Evolutionary conservation across 2,797 vertebrate species (phyloP).

Genomic region (Spatula versicolor): DNA sequence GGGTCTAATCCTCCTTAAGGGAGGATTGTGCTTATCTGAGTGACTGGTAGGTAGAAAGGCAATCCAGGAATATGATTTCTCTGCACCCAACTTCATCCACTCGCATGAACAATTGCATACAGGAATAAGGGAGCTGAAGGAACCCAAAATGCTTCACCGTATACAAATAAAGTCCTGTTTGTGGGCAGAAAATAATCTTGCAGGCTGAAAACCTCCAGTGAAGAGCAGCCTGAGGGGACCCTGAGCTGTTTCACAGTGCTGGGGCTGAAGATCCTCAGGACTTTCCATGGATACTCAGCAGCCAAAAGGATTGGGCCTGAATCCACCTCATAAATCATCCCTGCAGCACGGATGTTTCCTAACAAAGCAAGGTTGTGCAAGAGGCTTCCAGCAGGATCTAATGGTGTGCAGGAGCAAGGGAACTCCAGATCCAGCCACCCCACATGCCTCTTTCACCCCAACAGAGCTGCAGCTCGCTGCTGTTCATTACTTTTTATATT

Average conservation of each 20-base stretch:
- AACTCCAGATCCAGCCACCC: neutral
- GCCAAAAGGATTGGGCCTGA: neutral
- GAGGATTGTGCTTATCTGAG: fast-evolving
- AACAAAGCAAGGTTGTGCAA: fast-evolving
- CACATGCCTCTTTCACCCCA: neutral
- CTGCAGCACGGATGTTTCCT: neutral
- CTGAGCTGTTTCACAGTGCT: neutral
- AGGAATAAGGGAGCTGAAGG: neutral
- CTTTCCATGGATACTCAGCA: neutral
- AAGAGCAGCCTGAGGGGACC: neutral
- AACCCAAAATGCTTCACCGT: neutral
- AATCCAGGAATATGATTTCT: neutral
- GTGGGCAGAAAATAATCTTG: neutral
- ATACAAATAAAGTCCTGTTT: neutral
- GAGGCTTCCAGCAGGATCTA: neutral
- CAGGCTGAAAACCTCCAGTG: neutral
- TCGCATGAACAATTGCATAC: neutral
- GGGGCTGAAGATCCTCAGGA: neutral
- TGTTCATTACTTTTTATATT: neutral
- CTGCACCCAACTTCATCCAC: neutral
- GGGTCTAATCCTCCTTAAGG: neutral
- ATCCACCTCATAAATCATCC: neutral
- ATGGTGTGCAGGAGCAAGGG: neutral
- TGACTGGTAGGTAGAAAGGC: neutral
- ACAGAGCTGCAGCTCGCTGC: fast-evolving